A percentile compares a stretch with the other conserved stretches of the same genome.
These are phyloP conservation scores for Chaetophractus vellerosus DNA, from an alignment of 2,797 vertebrate genomes.

Conservation along the genomic window DNA sequence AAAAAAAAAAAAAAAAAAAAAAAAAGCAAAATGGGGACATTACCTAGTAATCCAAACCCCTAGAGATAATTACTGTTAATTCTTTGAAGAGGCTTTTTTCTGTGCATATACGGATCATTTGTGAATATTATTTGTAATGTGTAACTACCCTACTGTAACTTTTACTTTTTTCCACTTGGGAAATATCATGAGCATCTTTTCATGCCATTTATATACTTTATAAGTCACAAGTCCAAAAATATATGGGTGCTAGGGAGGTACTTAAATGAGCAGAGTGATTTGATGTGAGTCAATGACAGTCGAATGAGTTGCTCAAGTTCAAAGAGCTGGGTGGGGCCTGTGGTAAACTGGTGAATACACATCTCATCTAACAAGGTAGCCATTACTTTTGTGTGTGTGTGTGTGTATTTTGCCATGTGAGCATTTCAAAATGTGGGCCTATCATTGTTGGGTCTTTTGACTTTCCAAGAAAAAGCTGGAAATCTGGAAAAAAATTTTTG, in stretches of 20 bases:
- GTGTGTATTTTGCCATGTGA: not conserved
- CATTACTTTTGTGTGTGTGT: not conserved
- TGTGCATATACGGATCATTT: not conserved
- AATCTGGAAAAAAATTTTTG: not conserved
- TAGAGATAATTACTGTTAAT: not conserved
- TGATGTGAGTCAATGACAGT: fast-evolving
- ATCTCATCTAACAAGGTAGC: not conserved
- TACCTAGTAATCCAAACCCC: not conserved
- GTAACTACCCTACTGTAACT: not conserved
- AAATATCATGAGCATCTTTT: not conserved
- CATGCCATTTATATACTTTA: not conserved
- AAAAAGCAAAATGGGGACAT: not conserved
- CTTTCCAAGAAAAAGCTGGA: not conserved
- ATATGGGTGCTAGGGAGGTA: too few relatives aligned
- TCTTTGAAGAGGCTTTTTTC: not conserved
- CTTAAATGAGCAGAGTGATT: not conserved
- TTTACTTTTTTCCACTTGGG: not conserved
- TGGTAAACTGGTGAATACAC: too few relatives aligned
- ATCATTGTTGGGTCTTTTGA: not conserved
- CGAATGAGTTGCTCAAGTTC: too few relatives aligned
- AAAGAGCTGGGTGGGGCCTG: fast-evolving
- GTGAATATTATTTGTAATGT: not conserved
- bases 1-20: too few relatives aligned
- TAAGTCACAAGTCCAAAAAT: not conserved
- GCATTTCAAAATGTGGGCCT: not conserved